Evolutionary conservation across 2,888 invertebrate species (phyloP).

Genomic region (Cerastoderma edule): DNA sequence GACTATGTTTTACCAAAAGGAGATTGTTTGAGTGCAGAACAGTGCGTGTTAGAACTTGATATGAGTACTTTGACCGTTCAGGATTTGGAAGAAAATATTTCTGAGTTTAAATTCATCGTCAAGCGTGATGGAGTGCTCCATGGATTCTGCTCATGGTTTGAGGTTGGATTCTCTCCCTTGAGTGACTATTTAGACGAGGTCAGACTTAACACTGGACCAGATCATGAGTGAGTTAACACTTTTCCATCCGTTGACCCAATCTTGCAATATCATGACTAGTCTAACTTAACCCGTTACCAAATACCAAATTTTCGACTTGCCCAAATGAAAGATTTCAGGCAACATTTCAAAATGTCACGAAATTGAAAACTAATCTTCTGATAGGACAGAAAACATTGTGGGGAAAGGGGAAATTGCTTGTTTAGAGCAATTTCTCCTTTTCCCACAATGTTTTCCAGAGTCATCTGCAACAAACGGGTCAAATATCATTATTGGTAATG

Average conservation of each 20-base stretch:
- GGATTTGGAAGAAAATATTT: conserved; percentile 62
- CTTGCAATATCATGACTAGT: neutral
- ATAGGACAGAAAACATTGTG: no score
- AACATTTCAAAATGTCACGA: no score
- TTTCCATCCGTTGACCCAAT: neutral
- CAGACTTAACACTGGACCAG: conserved; percentile 67
- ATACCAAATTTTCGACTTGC: no score
- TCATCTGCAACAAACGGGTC: no score
- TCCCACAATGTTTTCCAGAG: no score
- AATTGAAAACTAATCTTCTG: no score
- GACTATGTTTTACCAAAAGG: conserved; percentile 56
- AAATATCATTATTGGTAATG: no score
- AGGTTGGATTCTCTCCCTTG: conserved; percentile 63
- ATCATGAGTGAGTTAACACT: conserved; percentile 62
- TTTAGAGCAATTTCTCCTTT: no score
- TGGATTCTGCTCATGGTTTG: conserved; percentile 74
- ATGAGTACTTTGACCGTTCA: conserved; percentile 56
- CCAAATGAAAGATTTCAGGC: no score
- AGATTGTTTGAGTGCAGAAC: conserved; percentile 58
- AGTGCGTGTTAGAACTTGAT: conserved; percentile 54
- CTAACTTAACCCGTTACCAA: no score
- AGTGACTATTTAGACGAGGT: conserved; percentile 41
- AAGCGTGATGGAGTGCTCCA: conserved; percentile 57
- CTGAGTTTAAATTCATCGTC: conserved; percentile 59
- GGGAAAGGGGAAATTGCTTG: no score